phyloP scores from a whole-genome alignment of 2,113 vertebrate genomes.

The Salminus brasiliensis region DNA sequence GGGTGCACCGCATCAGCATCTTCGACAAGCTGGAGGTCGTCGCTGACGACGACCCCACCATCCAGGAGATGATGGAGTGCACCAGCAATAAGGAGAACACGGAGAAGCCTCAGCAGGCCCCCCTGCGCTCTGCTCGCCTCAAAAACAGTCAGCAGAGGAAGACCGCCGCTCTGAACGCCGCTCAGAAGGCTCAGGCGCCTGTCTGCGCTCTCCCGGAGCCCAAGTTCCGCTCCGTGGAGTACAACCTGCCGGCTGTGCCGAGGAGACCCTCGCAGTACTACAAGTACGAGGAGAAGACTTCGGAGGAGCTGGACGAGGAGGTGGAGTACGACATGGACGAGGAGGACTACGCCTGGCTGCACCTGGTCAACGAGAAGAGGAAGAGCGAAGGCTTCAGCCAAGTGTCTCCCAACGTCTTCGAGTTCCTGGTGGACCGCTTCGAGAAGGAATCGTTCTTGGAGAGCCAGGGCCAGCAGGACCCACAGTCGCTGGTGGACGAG shows the following conservation, averaged over 20 bases:
- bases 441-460: conserved; percentile 94
- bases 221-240: conserved; percentile 90
- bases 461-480: conserved; percentile 86
- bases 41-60: conserved; percentile 88
- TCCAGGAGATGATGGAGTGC: conserved; percentile 94
- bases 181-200: conserved; percentile 67
- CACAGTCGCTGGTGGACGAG: conserved; percentile 87
- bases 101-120: conserved; percentile 84
- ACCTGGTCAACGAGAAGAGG: conserved; percentile 91
- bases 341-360: conserved; percentile 96
- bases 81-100: conserved; percentile 98
- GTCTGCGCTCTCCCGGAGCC: conserved; percentile 76
- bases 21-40: conserved; percentile 92
- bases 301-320: conserved; percentile 93
- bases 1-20: conserved; percentile 91
- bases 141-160: conserved; percentile 90
- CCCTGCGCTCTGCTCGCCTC: conserved; percentile 83
- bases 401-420: conserved; percentile 92
- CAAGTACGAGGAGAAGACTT: conserved; percentile 88
- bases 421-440: conserved; percentile 95
- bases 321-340: conserved; percentile 99
- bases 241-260: conserved; percentile 91
- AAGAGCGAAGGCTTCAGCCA: conserved; percentile 86
- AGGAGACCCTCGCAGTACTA: conserved; percentile 84
- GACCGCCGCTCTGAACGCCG: conserved; percentile 75